Base-by-base conservation (phyloP, 2,113 vertebrate genomes). In the Dascyllus trimaculatus region DNA sequence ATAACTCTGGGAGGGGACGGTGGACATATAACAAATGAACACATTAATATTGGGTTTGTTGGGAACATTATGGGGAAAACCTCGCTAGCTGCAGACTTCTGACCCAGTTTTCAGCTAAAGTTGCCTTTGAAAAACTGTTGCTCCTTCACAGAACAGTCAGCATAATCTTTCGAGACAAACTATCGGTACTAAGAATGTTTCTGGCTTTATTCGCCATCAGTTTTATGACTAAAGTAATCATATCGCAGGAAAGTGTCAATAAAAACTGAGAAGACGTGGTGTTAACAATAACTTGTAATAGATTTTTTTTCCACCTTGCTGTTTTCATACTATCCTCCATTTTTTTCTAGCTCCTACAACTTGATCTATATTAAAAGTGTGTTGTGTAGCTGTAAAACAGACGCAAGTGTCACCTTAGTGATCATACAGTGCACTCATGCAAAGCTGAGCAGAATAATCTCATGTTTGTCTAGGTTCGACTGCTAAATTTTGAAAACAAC, bases 11-110 rank as follows among this genome's bases (percentile, higher is more conserved):
- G 84, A 72, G 85, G 83, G 49, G 67, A 85, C 35, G 25, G 68
- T 45, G n/a, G 78, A 88, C 84, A 91, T 66, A 65, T 91, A 71
- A 91, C 85, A 85, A 90, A 90, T 85, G 67, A 85, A 75, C 62
- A 70, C 74, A 87, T 87, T 89, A 86, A 89, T 87, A 77, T 38
- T 15, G 70, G 71, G 51, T 52, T 25, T 32, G 69, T 21, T 38
- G 54, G 61, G 64, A 10, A 35, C 75, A 29, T 80, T 24, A 17
- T 61, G 11, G 29, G 32, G 29, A 24, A 72, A 78, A 64, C 46
- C 17, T 61, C 54, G 40, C 18, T 60, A 54, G 45, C 17, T 67
- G 54, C 4, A 75, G 66, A 59, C 64, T 78, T 85, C 26, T 81
- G 65, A 78, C 74, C 88, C 32, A 86, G 45, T 88, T 89, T 84